Conservation (phyloP, 1,140 invertebrate species). For the Brachionus calyciflorus region DNA sequence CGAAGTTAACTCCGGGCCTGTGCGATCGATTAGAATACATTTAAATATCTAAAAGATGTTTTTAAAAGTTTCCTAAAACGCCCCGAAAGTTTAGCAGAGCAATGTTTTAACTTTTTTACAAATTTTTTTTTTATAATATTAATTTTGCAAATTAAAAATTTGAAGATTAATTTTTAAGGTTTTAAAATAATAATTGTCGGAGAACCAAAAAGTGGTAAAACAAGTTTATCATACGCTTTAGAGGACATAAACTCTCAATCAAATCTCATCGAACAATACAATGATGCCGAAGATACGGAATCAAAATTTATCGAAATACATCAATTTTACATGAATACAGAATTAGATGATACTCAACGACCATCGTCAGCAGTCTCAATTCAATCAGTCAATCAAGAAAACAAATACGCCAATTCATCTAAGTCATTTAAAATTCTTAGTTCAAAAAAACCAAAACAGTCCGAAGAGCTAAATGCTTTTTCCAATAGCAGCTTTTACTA, state of each 20-base stretch:
- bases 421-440: background rate
- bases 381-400: background rate
- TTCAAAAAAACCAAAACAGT: background rate
- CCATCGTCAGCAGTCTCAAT: background rate
- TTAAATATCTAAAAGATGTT: too few species aligned
- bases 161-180: background rate
- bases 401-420: background rate
- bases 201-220: conserved; percentile 34
- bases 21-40: too few species aligned
- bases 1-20: too few species aligned
- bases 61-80: too few species aligned
- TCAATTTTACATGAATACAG: conserved; percentile 22
- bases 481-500: background rate
- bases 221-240: background rate
- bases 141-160: background rate
- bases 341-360: background rate
- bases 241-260: conserved; percentile 25
- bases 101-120: too few species aligned
- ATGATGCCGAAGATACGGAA: conserved; percentile 2
- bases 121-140: background rate
- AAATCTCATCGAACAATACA: conserved; percentile 8
- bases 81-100: too few species aligned
- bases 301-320: conserved; percentile 45
- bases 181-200: conserved; percentile 35
- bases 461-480: conserved; percentile 7